These are phyloP conservation scores for Neogobius melanostomus DNA, from an alignment of 2,113 vertebrate genomes.

Conservation along the genomic window DNA sequence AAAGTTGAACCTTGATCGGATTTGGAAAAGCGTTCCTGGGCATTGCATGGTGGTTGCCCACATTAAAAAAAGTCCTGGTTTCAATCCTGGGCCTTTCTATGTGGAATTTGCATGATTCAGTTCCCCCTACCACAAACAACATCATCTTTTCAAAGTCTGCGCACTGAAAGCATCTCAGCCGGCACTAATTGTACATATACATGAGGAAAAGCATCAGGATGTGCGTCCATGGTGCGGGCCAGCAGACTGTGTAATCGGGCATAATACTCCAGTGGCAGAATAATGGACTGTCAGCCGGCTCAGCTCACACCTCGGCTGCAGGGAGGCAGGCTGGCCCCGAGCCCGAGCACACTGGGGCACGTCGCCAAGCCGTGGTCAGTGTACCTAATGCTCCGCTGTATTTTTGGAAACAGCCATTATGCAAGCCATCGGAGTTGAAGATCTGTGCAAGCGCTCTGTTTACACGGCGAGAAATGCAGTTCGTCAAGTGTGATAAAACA, in stretches of 20 bases:
- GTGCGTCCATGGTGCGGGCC: slow-evolving; percentile 3
- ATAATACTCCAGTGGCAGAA: slow-evolving; percentile 39
- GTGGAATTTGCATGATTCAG: too few relatives aligned
- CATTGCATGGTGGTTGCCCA: too few relatives aligned
- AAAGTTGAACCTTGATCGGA: too few relatives aligned
- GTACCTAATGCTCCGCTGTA: slow-evolving; percentile 61
- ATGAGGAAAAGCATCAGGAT: background rate
- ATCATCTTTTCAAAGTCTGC: background rate
- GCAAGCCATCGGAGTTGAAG: slow-evolving; percentile 71
- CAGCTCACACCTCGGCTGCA: slow-evolving; percentile 55
- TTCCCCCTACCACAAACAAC: too few relatives aligned
- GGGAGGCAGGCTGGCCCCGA: slow-evolving; percentile 51
- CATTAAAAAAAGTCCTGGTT: too few relatives aligned
- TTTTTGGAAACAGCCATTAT: slow-evolving; percentile 77
- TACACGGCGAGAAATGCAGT: slow-evolving; percentile 38
- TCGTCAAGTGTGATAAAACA: slow-evolving; percentile 22
- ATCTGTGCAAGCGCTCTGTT: slow-evolving; percentile 45
- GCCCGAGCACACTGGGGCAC: slow-evolving; percentile 41
- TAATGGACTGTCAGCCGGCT: slow-evolving; percentile 51
- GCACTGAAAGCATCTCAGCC: background rate
- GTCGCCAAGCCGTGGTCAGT: slow-evolving; percentile 66
- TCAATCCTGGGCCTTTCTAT: too few relatives aligned
- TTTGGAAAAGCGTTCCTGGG: too few relatives aligned
- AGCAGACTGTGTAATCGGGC: slow-evolving; percentile 39
- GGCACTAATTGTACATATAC: background rate